Conservation (phyloP, 2,113 vertebrate species). For the Bostrychus sinensis region DNA sequence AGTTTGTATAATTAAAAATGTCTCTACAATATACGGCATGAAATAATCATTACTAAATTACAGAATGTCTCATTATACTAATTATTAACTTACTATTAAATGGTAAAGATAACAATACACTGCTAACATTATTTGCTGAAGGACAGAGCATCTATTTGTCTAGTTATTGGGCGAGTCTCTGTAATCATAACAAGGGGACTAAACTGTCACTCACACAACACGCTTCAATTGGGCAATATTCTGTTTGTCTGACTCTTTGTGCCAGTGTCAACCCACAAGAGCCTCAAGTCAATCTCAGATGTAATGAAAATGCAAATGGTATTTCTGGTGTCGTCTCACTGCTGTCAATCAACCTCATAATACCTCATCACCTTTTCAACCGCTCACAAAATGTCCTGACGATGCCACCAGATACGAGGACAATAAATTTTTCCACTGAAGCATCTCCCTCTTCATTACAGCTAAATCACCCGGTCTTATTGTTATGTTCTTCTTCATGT, state of each 20-base stretch:
- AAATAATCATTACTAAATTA: too few relatives aligned
- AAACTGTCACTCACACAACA: background rate
- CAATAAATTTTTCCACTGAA: constrained; percentile 33
- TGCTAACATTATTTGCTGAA: too few relatives aligned
- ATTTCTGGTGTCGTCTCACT: constrained; percentile 41
- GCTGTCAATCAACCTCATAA: constrained; percentile 65
- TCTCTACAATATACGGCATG: too few relatives aligned
- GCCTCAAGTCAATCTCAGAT: constrained; percentile 48
- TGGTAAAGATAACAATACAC: too few relatives aligned
- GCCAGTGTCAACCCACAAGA: constrained; percentile 31
- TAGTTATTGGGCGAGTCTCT: background rate
- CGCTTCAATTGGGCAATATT: background rate
- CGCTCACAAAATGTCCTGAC: constrained; percentile 27
- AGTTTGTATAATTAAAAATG: too few relatives aligned
- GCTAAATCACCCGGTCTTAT: constrained; percentile 56
- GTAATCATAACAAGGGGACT: background rate
- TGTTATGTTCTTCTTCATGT: constrained; percentile 45
- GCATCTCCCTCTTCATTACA: constrained; percentile 56
- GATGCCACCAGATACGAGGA: constrained; percentile 31
- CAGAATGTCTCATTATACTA: too few relatives aligned
- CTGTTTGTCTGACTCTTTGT: background rate
- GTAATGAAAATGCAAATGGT: constrained; percentile 74
- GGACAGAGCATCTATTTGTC: background rate
- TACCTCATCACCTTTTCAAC: constrained; percentile 34
- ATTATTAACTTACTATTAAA: too few relatives aligned